Conservation (phyloP, 2,888 invertebrate genomes). For the Phortica magna region DNA sequence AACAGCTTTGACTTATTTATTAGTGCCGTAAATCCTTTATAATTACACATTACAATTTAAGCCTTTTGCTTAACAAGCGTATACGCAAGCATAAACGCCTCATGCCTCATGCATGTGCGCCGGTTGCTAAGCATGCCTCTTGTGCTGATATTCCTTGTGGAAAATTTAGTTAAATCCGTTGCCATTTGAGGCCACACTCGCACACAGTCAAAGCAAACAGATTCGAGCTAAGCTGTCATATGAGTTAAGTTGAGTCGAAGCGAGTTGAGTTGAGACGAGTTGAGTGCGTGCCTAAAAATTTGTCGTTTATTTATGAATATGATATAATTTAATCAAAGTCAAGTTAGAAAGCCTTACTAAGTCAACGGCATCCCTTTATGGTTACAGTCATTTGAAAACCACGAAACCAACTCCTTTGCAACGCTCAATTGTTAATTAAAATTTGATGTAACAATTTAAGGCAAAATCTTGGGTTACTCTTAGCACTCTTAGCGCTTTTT, state of each 20-base stretch:
- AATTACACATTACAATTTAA: slow-evolving; percentile 57
- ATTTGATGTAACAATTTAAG: slow-evolving; percentile 24
- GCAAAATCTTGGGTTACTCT: neutral
- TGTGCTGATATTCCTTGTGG: slow-evolving; percentile 9
- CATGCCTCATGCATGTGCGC: slow-evolving; percentile 5
- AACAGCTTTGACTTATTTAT: slow-evolving; percentile 55
- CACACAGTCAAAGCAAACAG: too few relatives aligned
- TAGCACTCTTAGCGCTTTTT: too few relatives aligned
- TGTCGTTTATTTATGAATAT: slow-evolving; percentile 68
- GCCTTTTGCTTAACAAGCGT: slow-evolving; percentile 40
- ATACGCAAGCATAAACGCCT: slow-evolving; percentile 42
- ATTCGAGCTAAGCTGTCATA: neutral
- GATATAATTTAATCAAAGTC: slow-evolving; percentile 48
- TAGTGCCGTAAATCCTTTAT: slow-evolving; percentile 64
- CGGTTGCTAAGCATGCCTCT: neutral
- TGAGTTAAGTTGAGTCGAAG: neutral
- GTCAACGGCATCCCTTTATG: neutral
- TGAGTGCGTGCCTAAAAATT: slow-evolving; percentile 48
- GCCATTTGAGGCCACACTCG: slow-evolving; percentile 43
- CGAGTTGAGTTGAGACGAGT: neutral
- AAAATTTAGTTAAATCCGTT: slow-evolving; percentile 19
- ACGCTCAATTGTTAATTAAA: slow-evolving; percentile 28
- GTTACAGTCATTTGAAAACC: neutral
- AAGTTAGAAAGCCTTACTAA: slow-evolving; percentile 7
- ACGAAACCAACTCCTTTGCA: neutral